Conservation (phyloP, 2,888 invertebrate genomes). For the Pemphredon lugubris region DNA sequence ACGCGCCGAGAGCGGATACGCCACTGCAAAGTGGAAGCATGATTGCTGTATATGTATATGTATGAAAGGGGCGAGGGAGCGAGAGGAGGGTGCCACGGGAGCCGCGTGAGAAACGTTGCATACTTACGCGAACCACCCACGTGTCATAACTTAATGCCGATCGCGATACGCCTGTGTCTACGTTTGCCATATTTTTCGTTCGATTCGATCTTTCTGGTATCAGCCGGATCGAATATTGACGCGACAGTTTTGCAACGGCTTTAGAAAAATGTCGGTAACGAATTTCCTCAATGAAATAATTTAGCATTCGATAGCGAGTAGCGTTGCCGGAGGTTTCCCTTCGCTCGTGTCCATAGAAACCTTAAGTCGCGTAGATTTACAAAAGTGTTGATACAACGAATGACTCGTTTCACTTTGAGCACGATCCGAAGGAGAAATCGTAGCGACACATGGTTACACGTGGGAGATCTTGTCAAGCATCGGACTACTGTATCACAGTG, state of each 20-base stretch:
- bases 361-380: no score
- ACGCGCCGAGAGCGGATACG: constrained; percentile 41
- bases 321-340: no score
- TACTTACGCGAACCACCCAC: constrained; percentile 66
- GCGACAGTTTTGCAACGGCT: no score
- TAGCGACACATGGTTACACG: constrained; percentile 39
- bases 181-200: constrained; percentile 13
- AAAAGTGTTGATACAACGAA: constrained; percentile 48
- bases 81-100: constrained; percentile 56
- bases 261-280: no score
- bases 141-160: constrained; percentile 68
- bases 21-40: constrained; percentile 50
- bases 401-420: constrained; percentile 51
- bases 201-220: no score
- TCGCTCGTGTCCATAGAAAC: no score
- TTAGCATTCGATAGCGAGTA: no score
- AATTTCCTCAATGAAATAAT: no score
- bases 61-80: constrained; percentile 30
- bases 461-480: constrained; percentile 51
- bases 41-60: constrained; percentile 52
- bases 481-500: constrained; percentile 46
- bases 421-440: constrained; percentile 53
- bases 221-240: no score
- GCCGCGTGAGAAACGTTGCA: constrained; percentile 66
- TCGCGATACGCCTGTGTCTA: constrained; percentile 38